A percentile compares a stretch with the other conserved stretches of the same genome.
phyloP scores from a whole-genome alignment of 1,140 invertebrate species.

The Papilio aristodemus region DNA sequence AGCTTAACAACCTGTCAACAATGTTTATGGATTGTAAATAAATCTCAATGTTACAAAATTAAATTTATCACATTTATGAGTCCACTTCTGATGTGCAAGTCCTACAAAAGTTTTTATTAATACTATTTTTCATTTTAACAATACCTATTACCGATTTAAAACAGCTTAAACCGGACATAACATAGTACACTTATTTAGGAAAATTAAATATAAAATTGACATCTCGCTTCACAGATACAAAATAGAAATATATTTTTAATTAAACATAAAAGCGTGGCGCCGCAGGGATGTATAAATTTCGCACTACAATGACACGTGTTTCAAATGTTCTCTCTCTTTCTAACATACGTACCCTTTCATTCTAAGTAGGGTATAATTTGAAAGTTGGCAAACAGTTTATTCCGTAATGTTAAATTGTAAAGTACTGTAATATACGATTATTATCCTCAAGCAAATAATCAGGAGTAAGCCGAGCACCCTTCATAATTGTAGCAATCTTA shows the following conservation, averaged over 20 bases:
- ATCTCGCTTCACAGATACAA: neutral
- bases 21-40: no score
- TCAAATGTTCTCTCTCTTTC: slow-evolving; percentile 9
- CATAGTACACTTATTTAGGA: no score
- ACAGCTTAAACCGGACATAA: no score
- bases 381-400: slow-evolving; percentile 33
- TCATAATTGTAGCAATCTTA: slow-evolving; percentile 23
- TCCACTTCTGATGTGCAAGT: no score
- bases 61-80: no score
- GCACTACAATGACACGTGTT: slow-evolving; percentile 38
- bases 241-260: slow-evolving; percentile 20
- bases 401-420: slow-evolving; percentile 22
- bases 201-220: neutral
- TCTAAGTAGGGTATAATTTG: slow-evolving; percentile 32
- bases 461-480: neutral
- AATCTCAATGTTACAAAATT: no score
- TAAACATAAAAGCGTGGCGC: slow-evolving; percentile 34
- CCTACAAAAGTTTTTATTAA: no score
- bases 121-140: no score
- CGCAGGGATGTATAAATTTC: slow-evolving; percentile 48
- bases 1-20: no score
- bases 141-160: no score
- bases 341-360: slow-evolving; percentile 10
- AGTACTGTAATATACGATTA: slow-evolving; percentile 33
- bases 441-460: slow-evolving; percentile 26